phyloP scores from a whole-genome alignment of 2,888 invertebrate species.

The Eurois occulta region DNA sequence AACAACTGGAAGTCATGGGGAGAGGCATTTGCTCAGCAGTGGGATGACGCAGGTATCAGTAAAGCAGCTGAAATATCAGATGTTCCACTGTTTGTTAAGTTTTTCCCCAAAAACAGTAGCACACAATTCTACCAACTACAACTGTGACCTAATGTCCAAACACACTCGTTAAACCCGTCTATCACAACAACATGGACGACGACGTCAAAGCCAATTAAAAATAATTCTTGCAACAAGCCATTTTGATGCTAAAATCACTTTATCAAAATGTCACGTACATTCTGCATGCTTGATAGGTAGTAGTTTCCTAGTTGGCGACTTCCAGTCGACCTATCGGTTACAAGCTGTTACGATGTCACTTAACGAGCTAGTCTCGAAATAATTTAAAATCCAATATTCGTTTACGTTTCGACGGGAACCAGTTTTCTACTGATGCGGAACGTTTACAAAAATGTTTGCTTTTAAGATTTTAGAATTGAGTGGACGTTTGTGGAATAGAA shows the following conservation, averaged over 20 bases:
- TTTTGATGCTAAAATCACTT: slow-evolving; percentile 62
- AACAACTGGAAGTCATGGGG: too few species aligned
- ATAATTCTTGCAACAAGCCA: slow-evolving; percentile 55
- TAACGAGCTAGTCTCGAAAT: slow-evolving; percentile 67
- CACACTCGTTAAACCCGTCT: slow-evolving; percentile 21
- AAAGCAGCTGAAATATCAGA: not conserved
- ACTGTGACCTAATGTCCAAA: not conserved
- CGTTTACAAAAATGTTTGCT: slow-evolving; percentile 57
- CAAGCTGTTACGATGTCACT: slow-evolving; percentile 61
- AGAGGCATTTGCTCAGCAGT: too few species aligned
- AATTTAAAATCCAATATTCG: slow-evolving; percentile 69
- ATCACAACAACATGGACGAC: slow-evolving; percentile 33
- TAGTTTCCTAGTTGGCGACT: slow-evolving; percentile 58
- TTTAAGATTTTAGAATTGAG: slow-evolving; percentile 44
- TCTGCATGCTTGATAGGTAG: slow-evolving; percentile 56
- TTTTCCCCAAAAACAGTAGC: not conserved
- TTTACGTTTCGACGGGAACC: slow-evolving; percentile 57
- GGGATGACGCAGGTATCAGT: too few species aligned
- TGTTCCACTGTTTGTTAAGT: not conserved
- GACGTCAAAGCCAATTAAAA: slow-evolving; percentile 57
- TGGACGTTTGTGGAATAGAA: slow-evolving; percentile 15
- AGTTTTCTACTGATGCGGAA: slow-evolving; percentile 50
- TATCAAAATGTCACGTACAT: slow-evolving; percentile 69
- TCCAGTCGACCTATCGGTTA: slow-evolving; percentile 63
- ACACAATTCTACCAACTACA: not conserved